These are phyloP conservation scores for Drosophila subobscura DNA, from an alignment of 1,140 invertebrate genomes.

Conservation along the genomic window DNA sequence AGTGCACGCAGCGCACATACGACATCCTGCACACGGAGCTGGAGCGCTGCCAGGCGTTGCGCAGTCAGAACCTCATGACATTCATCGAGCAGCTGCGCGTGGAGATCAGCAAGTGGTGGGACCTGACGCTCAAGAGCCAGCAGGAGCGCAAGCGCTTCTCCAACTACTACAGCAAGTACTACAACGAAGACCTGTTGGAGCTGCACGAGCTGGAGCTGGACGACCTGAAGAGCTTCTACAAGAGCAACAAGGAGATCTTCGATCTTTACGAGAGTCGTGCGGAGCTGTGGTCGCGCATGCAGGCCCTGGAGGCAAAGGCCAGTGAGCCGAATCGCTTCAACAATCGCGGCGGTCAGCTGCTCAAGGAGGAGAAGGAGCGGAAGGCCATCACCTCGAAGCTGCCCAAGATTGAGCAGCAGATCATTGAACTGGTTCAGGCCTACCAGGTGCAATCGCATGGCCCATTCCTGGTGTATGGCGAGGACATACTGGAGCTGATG, in stretches of 20 bases:
- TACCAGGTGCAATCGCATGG: conserved; percentile 85
- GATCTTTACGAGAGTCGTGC: conserved; percentile 87
- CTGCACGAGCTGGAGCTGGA: conserved; percentile 90
- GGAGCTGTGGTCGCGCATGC: conserved; percentile 88
- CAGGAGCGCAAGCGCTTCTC: conserved; percentile 87
- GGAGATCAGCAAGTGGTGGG: conserved; percentile 89
- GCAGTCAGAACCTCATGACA: conserved; percentile 87
- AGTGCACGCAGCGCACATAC: conserved; percentile 84
- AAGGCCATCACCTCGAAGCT: conserved; percentile 88
- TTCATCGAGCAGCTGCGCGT: conserved; percentile 88
- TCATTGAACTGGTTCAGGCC: conserved; percentile 84
- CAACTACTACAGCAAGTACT: conserved; percentile 86
- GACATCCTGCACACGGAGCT: conserved; percentile 86
- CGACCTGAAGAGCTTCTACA: conserved; percentile 88
- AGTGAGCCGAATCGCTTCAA: conserved; percentile 91
- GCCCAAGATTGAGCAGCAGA: conserved; percentile 88
- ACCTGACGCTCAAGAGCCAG: conserved; percentile 87
- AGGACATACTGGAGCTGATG: conserved; percentile 85
- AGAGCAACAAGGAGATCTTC: conserved; percentile 88
- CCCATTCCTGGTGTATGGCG: conserved; percentile 86
- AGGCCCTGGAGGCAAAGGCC: conserved; percentile 88
- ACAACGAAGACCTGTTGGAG: conserved; percentile 89
- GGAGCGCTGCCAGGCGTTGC: conserved; percentile 86
- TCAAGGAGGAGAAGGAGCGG: conserved; percentile 92
- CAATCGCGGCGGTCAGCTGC: conserved; percentile 92